Percentiles rank a stretch among this genome's conserved stretches.
Evolutionary conservation across 2,888 invertebrate genomes (phyloP).

Genomic region (Torymus auratus): DNA sequence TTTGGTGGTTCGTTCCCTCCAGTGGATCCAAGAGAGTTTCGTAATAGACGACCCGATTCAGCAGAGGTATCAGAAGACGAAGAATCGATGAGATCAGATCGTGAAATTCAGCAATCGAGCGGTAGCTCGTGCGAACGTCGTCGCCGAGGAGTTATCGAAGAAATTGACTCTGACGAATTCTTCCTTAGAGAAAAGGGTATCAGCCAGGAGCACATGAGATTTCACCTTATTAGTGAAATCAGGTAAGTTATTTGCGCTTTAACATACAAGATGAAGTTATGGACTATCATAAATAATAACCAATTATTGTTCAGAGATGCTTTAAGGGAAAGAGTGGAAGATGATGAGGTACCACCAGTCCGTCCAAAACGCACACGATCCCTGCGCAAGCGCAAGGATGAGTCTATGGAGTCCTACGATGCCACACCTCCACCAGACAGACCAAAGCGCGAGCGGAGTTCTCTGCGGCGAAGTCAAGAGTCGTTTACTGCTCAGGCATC

Average conservation of each 20-base stretch:
- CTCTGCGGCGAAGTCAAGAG: conserved; percentile 66
- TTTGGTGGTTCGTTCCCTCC: conserved; percentile 61
- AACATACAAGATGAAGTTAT: too few relatives aligned
- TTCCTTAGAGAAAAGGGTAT: conserved; percentile 89
- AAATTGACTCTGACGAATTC: conserved; percentile 92
- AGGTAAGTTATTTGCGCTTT: conserved; percentile 35
- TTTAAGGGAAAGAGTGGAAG: conserved; percentile 76
- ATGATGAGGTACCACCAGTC: conserved; percentile 73
- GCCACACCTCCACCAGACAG: conserved; percentile 72
- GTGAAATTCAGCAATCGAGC: conserved; percentile 80
- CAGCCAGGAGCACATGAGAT: conserved; percentile 88
- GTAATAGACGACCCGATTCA: conserved; percentile 47
- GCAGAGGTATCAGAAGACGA: conserved; percentile 63
- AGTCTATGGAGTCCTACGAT: conserved; percentile 66
- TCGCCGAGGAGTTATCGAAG: conserved; percentile 85
- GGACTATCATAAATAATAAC: too few relatives aligned
- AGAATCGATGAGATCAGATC: conserved; percentile 74
- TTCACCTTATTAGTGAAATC: conserved; percentile 48
- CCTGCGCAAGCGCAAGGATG: conserved; percentile 67
- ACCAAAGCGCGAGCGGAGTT: conserved; percentile 76
- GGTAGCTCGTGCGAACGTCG: conserved; percentile 80
- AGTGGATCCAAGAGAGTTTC: conserved; percentile 69
- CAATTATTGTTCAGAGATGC: conserved; percentile 78
- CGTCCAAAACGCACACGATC: conserved; percentile 69
- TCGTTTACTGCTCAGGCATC: conserved; percentile 60